Conservation (phyloP, 2,888 invertebrate genomes). For the Hypomecis punctinalis region DNA sequence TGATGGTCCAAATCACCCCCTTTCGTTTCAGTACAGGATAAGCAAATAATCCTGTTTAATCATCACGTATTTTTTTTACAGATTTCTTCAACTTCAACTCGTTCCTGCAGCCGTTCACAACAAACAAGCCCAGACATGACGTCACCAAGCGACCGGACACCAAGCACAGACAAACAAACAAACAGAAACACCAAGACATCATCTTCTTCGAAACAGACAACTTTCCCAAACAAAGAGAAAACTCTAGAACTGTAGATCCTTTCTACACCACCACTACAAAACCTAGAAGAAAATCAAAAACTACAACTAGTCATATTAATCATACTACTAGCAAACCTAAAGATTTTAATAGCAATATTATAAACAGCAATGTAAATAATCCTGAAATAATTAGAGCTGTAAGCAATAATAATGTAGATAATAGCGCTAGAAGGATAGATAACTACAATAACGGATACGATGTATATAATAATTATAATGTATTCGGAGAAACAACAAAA, state of each 20-base stretch:
- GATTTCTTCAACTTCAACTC: conserved; percentile 68
- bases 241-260: conserved; percentile 10
- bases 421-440: conserved; percentile 22
- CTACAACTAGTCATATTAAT: conserved; percentile 21
- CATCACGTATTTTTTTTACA: too few species aligned
- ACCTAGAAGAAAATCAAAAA: conserved; percentile 47
- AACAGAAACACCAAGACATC: conserved; percentile 36
- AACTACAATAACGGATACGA: conserved; percentile 23
- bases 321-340: conserved; percentile 17
- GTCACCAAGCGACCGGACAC: conserved; percentile 33
- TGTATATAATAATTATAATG: conserved; percentile 21
- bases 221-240: conserved; percentile 30
- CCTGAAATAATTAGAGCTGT: conserved; percentile 22
- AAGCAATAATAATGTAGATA: conserved; percentile 18
- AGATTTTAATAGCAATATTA: conserved; percentile 6
- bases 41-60: too few species aligned
- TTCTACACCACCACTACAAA: conserved; percentile 47
- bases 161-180: conserved; percentile 35
- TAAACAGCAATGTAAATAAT: conserved; percentile 33
- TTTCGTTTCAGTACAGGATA: too few species aligned
- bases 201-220: conserved; percentile 44
- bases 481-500: conserved; percentile 9
- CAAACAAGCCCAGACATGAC: conserved; percentile 39
- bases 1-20: too few species aligned
- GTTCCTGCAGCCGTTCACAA: conserved; percentile 49